phyloP scores from a whole-genome alignment of 2,113 vertebrate species.

The Channa maculata region DNA sequence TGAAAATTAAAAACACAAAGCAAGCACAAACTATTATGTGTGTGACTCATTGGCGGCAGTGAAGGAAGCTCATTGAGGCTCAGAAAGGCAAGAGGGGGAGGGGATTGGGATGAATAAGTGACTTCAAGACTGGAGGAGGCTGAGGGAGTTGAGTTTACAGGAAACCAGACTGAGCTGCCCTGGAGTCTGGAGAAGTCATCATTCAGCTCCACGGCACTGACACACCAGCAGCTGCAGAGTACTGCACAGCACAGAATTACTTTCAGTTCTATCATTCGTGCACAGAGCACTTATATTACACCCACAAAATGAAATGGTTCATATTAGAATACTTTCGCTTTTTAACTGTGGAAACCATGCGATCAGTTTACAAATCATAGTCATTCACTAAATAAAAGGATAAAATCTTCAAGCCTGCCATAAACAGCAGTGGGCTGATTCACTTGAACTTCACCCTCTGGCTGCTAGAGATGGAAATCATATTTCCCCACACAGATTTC shows the following conservation, averaged over 20 bases:
- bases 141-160: slow-evolving; percentile 58
- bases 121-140: slow-evolving; percentile 18
- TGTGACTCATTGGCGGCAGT: slow-evolving; percentile 1
- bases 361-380: too few species aligned
- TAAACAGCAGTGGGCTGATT: neutral
- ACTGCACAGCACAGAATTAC: too few species aligned
- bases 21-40: neutral
- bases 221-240: neutral
- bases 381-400: neutral
- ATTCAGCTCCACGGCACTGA: slow-evolving; percentile 10
- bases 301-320: neutral
- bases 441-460: neutral
- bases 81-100: neutral
- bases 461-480: neutral
- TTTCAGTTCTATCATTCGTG: neutral
- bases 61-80: neutral
- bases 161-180: slow-evolving; percentile 64
- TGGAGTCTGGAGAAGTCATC: slow-evolving; percentile 79
- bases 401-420: neutral
- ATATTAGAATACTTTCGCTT: too few species aligned
- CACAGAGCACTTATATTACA: neutral
- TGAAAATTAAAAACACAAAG: neutral
- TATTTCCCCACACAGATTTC: neutral
- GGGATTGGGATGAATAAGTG: neutral
- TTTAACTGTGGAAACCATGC: too few species aligned